Conservation (phyloP, 2,113 vertebrate genomes). For the Myocastor coypus region DNA sequence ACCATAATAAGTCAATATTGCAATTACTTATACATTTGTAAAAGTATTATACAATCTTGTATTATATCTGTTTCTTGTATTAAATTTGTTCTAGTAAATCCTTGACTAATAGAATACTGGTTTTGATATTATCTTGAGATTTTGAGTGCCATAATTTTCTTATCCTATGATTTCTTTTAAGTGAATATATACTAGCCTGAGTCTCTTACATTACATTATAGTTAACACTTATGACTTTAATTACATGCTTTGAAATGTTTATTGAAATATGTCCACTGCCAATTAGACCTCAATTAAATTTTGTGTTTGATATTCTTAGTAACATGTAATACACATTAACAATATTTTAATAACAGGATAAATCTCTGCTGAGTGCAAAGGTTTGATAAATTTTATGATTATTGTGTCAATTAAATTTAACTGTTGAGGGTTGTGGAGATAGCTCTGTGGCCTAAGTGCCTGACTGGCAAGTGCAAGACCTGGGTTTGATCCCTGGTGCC, state of each 20-base stretch:
- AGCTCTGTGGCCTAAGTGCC: no score
- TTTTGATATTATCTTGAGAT: background rate
- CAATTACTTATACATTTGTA: no score
- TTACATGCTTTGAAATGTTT: background rate
- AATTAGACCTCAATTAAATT: background rate
- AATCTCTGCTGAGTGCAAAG: background rate
- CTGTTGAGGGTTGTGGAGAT: no score
- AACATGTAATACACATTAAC: background rate
- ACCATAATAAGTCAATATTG: no score
- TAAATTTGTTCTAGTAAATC: no score
- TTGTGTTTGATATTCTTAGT: background rate
- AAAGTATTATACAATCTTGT: no score
- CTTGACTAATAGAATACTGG: background rate
- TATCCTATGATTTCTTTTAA: slow-evolving; percentile 10
- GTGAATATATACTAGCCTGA: background rate
- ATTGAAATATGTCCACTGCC: background rate
- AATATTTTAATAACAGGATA: background rate
- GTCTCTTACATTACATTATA: background rate
- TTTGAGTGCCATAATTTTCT: background rate
- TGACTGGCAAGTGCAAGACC: no score
- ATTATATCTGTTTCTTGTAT: no score
- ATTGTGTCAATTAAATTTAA: background rate
- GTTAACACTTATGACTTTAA: slow-evolving; percentile 6
- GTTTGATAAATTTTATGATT: slow-evolving; percentile 10
- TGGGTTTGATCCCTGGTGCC: no score